Conservation (phyloP, 1,140 invertebrate species). For the Globodera ellingtonae region DNA sequence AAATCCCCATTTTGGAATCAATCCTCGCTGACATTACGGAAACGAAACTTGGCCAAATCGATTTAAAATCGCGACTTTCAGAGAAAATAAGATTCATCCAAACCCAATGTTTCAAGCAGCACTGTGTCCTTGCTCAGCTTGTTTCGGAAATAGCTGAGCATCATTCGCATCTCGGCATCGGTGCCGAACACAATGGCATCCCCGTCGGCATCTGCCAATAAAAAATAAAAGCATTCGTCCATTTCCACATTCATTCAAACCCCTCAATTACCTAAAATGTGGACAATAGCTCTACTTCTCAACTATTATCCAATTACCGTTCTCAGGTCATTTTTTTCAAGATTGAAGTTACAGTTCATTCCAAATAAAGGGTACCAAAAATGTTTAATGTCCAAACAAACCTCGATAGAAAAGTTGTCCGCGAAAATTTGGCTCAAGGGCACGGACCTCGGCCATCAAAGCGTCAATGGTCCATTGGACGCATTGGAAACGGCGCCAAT, state of each 20-base stretch:
- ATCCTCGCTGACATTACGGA: no score
- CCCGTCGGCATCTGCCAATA: conserved; percentile 43
- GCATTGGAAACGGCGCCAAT: conserved; percentile 33
- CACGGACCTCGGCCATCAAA: conserved; percentile 31
- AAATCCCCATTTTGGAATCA: no score
- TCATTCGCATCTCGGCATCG: conserved; percentile 29
- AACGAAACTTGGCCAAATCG: no score
- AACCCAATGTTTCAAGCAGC: conserved; percentile 26
- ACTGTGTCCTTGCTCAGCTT: conserved; percentile 26
- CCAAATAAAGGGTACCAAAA: background rate
- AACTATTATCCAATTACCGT: no score
- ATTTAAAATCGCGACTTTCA: background rate
- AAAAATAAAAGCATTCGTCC: conserved; percentile 13
- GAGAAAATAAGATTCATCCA: background rate
- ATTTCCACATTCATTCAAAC: conserved; percentile 20
- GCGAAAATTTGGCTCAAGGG: conserved; percentile 39
- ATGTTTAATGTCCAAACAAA: conserved; percentile 25
- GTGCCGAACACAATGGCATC: conserved; percentile 37
- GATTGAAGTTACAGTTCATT: background rate
- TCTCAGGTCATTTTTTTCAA: no score
- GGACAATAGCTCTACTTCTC: no score
- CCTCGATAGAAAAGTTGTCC: conserved; percentile 39
- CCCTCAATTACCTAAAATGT: background rate
- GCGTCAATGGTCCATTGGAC: conserved; percentile 32
- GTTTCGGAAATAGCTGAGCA: conserved; percentile 31